phyloP scores from a whole-genome alignment of 64 coral and sea anemone species.

The Trachythela sp. region DNA sequence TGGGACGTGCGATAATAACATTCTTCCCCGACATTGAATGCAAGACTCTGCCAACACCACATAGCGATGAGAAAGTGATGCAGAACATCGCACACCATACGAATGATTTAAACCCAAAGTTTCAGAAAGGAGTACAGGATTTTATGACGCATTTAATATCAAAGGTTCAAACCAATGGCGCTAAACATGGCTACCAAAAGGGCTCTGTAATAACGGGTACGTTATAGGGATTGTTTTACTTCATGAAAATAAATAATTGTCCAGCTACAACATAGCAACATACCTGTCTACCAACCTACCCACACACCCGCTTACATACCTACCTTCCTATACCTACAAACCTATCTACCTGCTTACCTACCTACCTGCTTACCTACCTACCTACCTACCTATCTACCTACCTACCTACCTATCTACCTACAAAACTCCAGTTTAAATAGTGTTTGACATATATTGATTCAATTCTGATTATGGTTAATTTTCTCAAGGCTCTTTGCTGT shows the following conservation, averaged over 20 bases:
- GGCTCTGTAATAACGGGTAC: not conserved
- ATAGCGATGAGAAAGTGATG: not conserved
- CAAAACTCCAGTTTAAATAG: no score
- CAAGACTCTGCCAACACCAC: not conserved
- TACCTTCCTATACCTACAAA: no score
- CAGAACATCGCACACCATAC: not conserved
- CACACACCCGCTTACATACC: no score
- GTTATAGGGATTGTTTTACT: not conserved
- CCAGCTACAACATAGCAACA: no score
- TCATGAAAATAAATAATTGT: no score
- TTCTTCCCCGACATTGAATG: slow-evolving; percentile 1
- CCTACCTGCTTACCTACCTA: no score
- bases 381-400: no score
- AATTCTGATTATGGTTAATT: not conserved
- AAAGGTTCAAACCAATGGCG: not conserved
- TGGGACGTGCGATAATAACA: not conserved
- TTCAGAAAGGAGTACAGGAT: not conserved
- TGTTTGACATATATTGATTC: not conserved
- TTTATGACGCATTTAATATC: not conserved
- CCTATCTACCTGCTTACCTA: no score
- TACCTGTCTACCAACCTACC: no score
- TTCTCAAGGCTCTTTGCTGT: not conserved
- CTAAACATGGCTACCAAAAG: slow-evolving; percentile 6
- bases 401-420: no score
- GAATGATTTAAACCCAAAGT: not conserved